A percentile compares a stretch with the other conserved stretches of the same genome.
Evolutionary conservation across 2,888 invertebrate genomes (phyloP).

Genomic region (Oegoconia quadripuncta): DNA sequence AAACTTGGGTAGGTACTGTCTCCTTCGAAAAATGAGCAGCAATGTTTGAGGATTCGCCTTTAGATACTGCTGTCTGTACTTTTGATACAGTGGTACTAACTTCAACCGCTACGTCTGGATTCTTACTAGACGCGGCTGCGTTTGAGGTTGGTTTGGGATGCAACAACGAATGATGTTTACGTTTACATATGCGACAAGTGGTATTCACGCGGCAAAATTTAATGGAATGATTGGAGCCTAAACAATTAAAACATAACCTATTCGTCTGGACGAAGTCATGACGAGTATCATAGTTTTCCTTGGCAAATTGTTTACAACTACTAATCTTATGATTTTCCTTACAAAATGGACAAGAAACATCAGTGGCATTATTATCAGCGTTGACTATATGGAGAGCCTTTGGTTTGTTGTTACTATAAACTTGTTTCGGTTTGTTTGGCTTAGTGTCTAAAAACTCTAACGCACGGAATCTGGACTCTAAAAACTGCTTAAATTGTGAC

Average conservation of each 20-base stretch:
- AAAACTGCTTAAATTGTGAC: conserved; percentile 18
- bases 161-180: conserved; percentile 21
- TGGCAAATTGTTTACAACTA: conserved; percentile 22
- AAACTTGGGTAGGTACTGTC: conserved; percentile 3
- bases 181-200: conserved; percentile 18
- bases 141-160: conserved; percentile 15
- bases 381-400: conserved; percentile 1
- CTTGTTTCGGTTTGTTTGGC: conserved; percentile 2
- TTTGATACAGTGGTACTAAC: not conserved
- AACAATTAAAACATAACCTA: conserved; percentile 25
- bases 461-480: conserved; percentile 19
- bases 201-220: conserved; percentile 14
- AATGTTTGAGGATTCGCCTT: too few relatives aligned
- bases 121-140: conserved; percentile 8
- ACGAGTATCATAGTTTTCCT: conserved; percentile 12
- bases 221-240: conserved; percentile 22
- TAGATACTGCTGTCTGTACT: not conserved
- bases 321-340: conserved; percentile 21
- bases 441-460: conserved; percentile 21
- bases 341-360: conserved; percentile 27
- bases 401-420: not conserved
- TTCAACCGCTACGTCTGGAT: not conserved
- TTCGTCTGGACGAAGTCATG: conserved; percentile 21
- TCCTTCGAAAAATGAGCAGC: conserved; percentile 5
- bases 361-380: conserved; percentile 2